A percentile compares a stretch with the other conserved stretches of the same genome.
phyloP scores from a whole-genome alignment of 2,888 invertebrate species.

The Cosmopolites sordidus region DNA sequence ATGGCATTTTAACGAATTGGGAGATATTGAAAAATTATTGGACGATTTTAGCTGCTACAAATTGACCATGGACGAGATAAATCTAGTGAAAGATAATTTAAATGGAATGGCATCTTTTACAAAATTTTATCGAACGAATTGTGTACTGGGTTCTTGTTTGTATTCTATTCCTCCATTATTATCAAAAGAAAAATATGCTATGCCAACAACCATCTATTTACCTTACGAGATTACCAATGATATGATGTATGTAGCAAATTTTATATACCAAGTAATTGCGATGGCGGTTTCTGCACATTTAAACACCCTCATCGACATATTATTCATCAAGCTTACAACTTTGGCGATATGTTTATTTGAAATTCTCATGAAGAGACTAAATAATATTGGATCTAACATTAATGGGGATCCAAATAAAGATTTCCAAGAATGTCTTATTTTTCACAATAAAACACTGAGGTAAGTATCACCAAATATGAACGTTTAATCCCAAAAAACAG shows the following conservation, averaged over 20 bases:
- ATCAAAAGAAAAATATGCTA: neutral
- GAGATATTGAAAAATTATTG: neutral
- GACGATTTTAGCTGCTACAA: neutral
- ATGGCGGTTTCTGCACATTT: neutral
- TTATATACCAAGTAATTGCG: constrained; percentile 1
- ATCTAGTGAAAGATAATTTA: neutral
- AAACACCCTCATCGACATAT: constrained; percentile 9
- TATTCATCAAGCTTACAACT: constrained; percentile 6
- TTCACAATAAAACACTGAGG: constrained; percentile 13
- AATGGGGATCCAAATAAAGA: neutral
- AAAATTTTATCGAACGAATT: constrained; percentile 3
- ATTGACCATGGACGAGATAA: neutral
- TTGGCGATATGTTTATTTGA: constrained; percentile 9
- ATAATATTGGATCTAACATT: constrained; percentile 1
- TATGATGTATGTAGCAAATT: neutral
- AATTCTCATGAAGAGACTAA: constrained; percentile 6
- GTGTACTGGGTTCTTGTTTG: neutral
- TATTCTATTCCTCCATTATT: constrained; percentile 2
- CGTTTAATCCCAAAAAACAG: no score
- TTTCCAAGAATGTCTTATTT: constrained; percentile 7
- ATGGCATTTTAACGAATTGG: neutral
- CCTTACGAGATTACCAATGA: constrained; percentile 9
- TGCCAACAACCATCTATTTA: constrained; percentile 3
- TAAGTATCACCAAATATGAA: no score
- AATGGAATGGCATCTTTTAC: neutral